Base-by-base conservation (phyloP, 2,113 vertebrate species). In the Tapirus terrestris region DNA sequence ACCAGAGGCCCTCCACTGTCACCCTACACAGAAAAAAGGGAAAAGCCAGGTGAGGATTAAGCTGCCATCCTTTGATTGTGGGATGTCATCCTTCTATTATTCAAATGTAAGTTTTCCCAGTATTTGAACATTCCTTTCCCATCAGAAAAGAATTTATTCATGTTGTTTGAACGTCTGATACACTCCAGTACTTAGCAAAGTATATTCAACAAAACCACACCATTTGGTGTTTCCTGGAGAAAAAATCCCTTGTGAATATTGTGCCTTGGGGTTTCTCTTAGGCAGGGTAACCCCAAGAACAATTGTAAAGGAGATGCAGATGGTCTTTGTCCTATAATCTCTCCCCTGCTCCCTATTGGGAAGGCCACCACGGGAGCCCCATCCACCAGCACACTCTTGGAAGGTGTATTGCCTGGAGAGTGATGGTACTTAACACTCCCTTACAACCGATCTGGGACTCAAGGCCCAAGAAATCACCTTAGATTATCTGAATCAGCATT, bases 1-100 rank as follows among this genome's bases (percentile, higher is more conserved):
- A 99, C 99, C 45, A 99, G 99, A 80, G 99, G 99, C 39, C 99
- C 99, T 5, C 99, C 99, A 13, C 99, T 99, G 99, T 99, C 99
- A 29, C 99, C 99, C 99, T 99, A 94, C 91, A 96, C 0, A 96
- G 81, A 61, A 39, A 94, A 45, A 97, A 82, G 93, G 31, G 77
- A 45, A 21, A 75, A 39, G 25, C 4, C 8, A n/a, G 1, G 6
- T 86, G 63, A 95, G 13, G 48, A 43, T 20, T 3, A 14, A 88
- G 39, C 7, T 4, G 14, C 20, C n/a, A 8, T 8, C 27, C n/a
- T 48, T 76, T 76, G 4, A 2, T 31, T n/a, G 17, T 25, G 18
- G 83, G 48, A 68, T 63, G 2, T 2, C 51, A 8, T 43, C 81
- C 51, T 45, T 29, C 65, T 63, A 2, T 36, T 31, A 25, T 21